Evolutionary conservation across 92 coral and sea anemone genomes (phyloP), one percentile per base, ranked within the genome.

Genomic region (Zoanthus sociatus): DNA sequence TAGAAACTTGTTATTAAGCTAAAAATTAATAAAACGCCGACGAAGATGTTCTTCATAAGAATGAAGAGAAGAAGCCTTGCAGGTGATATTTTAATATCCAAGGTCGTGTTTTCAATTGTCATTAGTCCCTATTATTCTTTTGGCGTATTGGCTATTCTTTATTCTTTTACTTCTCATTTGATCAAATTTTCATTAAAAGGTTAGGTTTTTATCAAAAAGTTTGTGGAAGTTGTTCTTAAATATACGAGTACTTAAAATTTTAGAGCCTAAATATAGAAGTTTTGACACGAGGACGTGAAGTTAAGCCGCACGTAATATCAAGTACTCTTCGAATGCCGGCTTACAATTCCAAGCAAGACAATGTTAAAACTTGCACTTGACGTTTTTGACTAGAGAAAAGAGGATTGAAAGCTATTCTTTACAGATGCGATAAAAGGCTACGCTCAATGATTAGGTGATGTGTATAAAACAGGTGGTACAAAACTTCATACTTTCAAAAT

Each of bases 31-130:
- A 81, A 79, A 64, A 67, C 75, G 75, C 61, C 75, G 85, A 81
- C 75, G 47, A 46, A 64, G 85, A 81, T 81, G 70, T 81, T 66
- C 84, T 66, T 81, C 70, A 44, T 32, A 81, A 81, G 70, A 81
- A 67, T 81, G 85, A 53, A 81, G 85, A 71, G 56, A 81, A 37
- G 42, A 64, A 68, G 48, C 42, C 73, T 44, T 47, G 85, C 85
- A 81, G 85, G 85, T 81, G 85, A 81, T 81, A 78, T 81, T 81
- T 81, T 45, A 81, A 81, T 81, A 50, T 81, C 58, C 85, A 31
- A 64, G 67, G 61, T 67, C n/a, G 60, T 47, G 74, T 67, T 69
- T 81, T 81, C 33, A 68, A 64, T 81, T 47, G 60, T 81, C 85
- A 81, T 81, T 81, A 81, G 75, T 66, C 46, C 42, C 84, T 78